A percentile compares a stretch with the other conserved stretches of the same genome.
Conservation (phyloP, 2,888 invertebrate species). For the Conistra vaccinii region DNA sequence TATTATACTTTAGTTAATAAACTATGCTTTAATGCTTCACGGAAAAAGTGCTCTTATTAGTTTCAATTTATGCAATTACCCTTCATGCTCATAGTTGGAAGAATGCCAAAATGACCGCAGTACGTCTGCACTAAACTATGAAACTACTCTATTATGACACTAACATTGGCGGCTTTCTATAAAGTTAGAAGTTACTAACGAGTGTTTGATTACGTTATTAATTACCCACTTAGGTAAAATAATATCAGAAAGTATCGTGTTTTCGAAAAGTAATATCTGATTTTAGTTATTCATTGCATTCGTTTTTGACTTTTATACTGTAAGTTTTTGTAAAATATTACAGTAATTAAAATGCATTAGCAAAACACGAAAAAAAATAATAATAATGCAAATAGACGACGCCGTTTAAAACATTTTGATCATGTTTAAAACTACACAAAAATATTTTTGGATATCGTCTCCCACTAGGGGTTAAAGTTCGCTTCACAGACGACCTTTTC, state of each 20-base stretch:
- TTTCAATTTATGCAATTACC: conserved; percentile 25
- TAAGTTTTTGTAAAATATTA: not conserved
- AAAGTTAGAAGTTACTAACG: conserved; percentile 23
- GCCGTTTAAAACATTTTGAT: not conserved
- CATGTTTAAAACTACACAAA: too few relatives aligned
- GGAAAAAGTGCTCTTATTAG: conserved; percentile 13
- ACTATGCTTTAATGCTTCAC: not conserved
- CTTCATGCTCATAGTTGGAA: conserved; percentile 38
- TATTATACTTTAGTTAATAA: conserved; percentile 7
- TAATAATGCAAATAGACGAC: not conserved
- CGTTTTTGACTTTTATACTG: not conserved
- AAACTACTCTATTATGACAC: conserved; percentile 12
- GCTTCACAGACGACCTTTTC: not conserved
- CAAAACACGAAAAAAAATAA: not conserved
- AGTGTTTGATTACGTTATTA: conserved; percentile 31
- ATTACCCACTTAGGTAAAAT: conserved; percentile 33
- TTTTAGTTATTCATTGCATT: conserved; percentile 12
- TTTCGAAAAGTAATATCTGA: conserved; percentile 3
- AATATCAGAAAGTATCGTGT: not conserved
- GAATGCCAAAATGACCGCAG: conserved; percentile 19
- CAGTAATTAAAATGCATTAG: too few relatives aligned
- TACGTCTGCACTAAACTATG: conserved; percentile 19
- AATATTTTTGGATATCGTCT: not conserved
- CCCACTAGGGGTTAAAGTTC: not conserved
- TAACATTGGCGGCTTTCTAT: conserved; percentile 4